Conservation (phyloP, 2,888 invertebrate genomes). For the Steinernema carpocapsae region DNA sequence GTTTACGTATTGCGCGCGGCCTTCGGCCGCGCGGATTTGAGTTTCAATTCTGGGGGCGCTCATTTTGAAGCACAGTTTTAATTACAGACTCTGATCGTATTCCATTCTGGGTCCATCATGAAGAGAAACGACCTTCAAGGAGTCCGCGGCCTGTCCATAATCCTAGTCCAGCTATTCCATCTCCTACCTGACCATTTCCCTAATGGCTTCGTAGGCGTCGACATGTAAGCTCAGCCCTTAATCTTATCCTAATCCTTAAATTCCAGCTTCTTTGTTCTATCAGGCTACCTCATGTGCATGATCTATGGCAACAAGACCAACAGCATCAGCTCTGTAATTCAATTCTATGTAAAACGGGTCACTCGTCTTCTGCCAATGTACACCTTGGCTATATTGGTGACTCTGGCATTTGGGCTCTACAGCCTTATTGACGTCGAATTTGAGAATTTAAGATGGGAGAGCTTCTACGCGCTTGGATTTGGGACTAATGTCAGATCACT, state of each 20-base stretch:
- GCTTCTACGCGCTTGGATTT: neutral
- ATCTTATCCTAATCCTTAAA: neutral
- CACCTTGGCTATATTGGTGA: neutral
- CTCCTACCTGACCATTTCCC: neutral
- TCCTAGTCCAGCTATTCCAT: neutral
- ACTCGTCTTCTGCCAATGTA: neutral
- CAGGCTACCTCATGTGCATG: neutral
- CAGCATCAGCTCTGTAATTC: neutral
- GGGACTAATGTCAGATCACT: neutral
- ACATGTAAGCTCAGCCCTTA: neutral
- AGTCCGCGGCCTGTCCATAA: neutral
- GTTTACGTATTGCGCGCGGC: too few relatives aligned
- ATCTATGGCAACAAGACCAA: neutral
- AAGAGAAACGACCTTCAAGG: constrained; percentile 5
- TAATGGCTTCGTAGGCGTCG: neutral
- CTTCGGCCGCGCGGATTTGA: too few relatives aligned
- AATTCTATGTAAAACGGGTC: neutral
- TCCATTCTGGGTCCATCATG: too few relatives aligned
- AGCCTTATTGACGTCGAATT: neutral
- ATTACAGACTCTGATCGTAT: too few relatives aligned
- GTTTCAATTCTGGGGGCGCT: too few relatives aligned
- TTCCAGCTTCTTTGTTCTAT: constrained; percentile 8
- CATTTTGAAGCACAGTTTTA: too few relatives aligned
- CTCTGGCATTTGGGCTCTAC: neutral
- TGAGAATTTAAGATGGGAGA: neutral